phyloP scores from a whole-genome alignment of 2,113 vertebrate species.

The Hemiscyllium ocellatum region DNA sequence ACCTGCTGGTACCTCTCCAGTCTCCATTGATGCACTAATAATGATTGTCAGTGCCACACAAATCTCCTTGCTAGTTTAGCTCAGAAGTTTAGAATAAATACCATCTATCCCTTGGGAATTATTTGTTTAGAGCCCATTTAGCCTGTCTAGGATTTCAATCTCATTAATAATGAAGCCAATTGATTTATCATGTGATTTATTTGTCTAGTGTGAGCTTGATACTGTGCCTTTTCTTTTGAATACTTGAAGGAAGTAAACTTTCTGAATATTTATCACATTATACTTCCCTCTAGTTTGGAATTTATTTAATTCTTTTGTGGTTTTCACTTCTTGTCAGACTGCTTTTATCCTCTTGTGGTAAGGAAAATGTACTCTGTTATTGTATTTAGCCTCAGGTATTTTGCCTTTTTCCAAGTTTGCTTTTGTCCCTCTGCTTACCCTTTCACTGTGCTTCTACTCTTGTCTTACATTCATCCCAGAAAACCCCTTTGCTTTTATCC shows the following conservation, averaged over 20 bases:
- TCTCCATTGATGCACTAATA: neutral
- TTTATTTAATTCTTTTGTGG: neutral
- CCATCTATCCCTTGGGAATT: neutral
- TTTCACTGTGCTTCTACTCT: neutral
- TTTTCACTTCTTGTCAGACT: neutral
- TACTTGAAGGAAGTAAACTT: neutral
- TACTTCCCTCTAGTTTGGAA: neutral
- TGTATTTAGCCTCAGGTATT: neutral
- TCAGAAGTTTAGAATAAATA: neutral
- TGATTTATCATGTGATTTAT: neutral
- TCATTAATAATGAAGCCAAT: neutral
- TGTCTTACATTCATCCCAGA: neutral
- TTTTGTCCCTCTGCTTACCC: neutral
- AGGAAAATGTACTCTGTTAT: neutral
- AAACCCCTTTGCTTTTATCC: neutral
- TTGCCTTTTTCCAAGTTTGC: neutral
- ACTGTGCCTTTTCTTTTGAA: neutral
- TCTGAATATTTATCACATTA: neutral
- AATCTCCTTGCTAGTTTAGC: neutral
- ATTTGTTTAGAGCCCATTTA: neutral
- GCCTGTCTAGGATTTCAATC: neutral
- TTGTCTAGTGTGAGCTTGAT: neutral
- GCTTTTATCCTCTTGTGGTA: neutral
- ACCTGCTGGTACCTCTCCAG: neutral
- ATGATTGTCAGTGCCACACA: constrained; percentile 2